These are phyloP conservation scores for Tachina grossa DNA, from an alignment of 2,888 invertebrate species.

Conservation along the genomic window DNA sequence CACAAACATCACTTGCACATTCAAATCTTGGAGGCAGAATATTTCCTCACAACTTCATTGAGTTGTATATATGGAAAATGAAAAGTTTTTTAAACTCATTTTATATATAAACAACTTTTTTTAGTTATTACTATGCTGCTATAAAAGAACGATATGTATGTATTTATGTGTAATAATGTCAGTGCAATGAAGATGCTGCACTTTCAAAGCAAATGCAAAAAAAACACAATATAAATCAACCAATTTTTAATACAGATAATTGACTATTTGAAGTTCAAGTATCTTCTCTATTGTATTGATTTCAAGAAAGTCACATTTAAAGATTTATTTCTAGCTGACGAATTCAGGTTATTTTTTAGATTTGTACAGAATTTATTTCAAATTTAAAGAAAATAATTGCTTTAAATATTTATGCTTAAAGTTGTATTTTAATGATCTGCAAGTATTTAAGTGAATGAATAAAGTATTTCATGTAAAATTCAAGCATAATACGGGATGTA, in stretches of 20 bases:
- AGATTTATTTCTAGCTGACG: neutral
- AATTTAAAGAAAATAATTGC: conserved; percentile 1
- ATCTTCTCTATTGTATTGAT: conserved; percentile 54
- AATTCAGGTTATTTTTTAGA: neutral
- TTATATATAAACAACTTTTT: no score
- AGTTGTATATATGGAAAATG: no score
- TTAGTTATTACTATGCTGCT: no score
- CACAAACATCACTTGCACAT: no score
- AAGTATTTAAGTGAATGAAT: neutral
- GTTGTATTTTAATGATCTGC: neutral
- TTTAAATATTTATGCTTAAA: neutral
- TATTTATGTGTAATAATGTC: conserved; percentile 16
- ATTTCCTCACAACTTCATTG: no score
- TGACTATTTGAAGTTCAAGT: conserved; percentile 64
- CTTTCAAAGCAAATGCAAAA: conserved; percentile 3
- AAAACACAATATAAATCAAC: conserved; percentile 2
- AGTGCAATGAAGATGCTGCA: conserved; percentile 45
- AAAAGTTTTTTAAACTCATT: no score
- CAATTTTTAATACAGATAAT: conserved; percentile 11
- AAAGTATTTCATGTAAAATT: neutral
- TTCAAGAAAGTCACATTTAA: conserved; percentile 27
- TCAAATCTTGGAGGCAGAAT: no score
- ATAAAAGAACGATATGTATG: no score
- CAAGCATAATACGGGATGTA: conserved; percentile 11
- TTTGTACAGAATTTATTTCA: conserved; percentile 8